Evolutionary conservation across 2,113 vertebrate species (phyloP).

Genomic region (Chaetops frenatus): DNA sequence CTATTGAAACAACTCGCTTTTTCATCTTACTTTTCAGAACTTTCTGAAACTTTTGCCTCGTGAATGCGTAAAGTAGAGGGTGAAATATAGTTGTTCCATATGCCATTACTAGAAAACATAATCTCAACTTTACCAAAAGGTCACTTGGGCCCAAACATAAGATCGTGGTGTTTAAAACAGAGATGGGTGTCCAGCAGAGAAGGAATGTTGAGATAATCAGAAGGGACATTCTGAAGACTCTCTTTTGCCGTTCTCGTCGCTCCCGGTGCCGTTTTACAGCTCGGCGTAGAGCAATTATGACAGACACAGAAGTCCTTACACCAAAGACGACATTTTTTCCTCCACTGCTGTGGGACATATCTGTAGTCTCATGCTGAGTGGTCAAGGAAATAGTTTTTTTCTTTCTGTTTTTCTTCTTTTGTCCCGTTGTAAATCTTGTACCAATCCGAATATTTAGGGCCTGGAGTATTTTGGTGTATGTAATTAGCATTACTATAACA

Average conservation of each 20-base stretch:
- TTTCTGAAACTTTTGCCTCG: conserved; percentile 98
- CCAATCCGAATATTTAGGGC: conserved; percentile 97
- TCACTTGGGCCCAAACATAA: conserved; percentile 90
- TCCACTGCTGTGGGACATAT: conserved; percentile 81
- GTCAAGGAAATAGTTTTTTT: conserved; percentile 94
- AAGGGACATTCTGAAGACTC: conserved; percentile 96
- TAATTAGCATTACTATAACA: conserved; percentile 93
- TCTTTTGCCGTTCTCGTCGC: conserved; percentile 91
- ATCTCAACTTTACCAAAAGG: conserved; percentile 88
- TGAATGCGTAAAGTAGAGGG: conserved; percentile 95
- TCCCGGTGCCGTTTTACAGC: conserved; percentile 95
- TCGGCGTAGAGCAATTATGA: conserved; percentile 93
- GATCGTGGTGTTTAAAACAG: conserved; percentile 94
- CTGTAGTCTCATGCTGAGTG: conserved; percentile 83
- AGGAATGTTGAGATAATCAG: conserved; percentile 97
- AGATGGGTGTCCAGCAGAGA: conserved; percentile 98
- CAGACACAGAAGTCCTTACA: conserved; percentile 94
- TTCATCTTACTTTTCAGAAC: conserved; percentile 99
- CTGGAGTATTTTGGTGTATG: conserved; percentile 97
- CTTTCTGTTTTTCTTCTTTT: conserved; percentile 91
- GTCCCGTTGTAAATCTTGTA: conserved; percentile 88
- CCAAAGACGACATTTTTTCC: conserved; percentile 86
- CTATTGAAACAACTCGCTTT: conserved; percentile 96
- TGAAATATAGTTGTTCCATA: conserved; percentile 98
- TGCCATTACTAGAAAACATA: conserved; percentile 98